Evolutionary conservation across 2,797 vertebrate species (phyloP), one percentile per base, ranked within the genome.

Genomic region (Distichodus sexfasciatus): DNA sequence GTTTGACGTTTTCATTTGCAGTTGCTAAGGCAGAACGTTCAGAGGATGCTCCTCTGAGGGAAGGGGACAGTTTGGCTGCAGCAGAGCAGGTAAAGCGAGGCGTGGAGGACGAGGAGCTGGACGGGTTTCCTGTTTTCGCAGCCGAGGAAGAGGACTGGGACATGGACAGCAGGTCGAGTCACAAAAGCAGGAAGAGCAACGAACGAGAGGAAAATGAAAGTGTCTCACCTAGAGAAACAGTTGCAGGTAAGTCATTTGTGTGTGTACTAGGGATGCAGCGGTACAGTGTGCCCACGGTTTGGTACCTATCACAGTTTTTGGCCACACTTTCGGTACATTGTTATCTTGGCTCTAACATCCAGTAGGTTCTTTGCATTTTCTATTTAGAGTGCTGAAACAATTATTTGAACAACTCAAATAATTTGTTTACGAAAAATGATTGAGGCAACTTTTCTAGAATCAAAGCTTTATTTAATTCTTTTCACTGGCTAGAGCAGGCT

Each of bases 61-160:
- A 14, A 1, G 44, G 38, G 6, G n/a, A n/a, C n/a, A n/a, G n/a
- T n/a, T n/a, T n/a, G n/a, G n/a, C n/a, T n/a, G n/a, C n/a, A n/a
- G n/a, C n/a, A n/a, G 61, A 67, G 4, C 5, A 6, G 4, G 11
- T 19, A 21, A 28, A 33, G 24, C 51, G 15, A 4, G 46, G 5
- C 3, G 3, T 1, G n/a, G 70, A 72, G 44, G 75, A 77, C 3
- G 77, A 80, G 5, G 79, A 80, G 46, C 71, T 80, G 31, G 76
- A 80, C 19, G 79, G 79, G 9, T 59, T 78, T 38, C 79, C 79
- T 2, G 79, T 80, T 14, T 69, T 80, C 12, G 76, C 71, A 17
- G 60, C 74, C 1, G 79, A 76, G 15, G 76, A 76, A 29, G 79
- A 78, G 1, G 73, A 74, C 3, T 66, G 76, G 50, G 77, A 76